A percentile compares a stretch with the other conserved stretches of the same genome.
Conservation (phyloP, 2,797 vertebrate species). For the Orientallactaga sibirica region DNA sequence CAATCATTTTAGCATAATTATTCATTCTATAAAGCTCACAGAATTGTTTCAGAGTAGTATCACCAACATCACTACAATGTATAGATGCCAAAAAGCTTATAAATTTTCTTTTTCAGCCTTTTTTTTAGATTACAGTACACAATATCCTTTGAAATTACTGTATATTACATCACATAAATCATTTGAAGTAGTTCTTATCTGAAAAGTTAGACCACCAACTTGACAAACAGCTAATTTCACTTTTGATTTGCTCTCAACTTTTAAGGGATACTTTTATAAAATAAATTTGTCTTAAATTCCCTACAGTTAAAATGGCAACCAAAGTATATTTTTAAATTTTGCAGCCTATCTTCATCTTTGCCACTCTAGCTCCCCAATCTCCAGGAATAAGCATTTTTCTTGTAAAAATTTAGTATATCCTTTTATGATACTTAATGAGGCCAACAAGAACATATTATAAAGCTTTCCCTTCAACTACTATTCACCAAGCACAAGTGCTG, state of each 20-base stretch:
- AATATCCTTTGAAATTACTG: neutral
- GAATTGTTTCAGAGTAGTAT: neutral
- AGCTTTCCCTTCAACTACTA: neutral
- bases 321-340: neutral
- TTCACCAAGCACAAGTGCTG: neutral
- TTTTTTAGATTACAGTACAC: neutral
- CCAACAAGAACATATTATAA: neutral
- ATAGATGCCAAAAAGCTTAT: neutral
- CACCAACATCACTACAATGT: neutral
- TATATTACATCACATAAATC: neutral
- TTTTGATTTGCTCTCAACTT: slow-evolving; percentile 17
- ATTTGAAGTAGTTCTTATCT: neutral
- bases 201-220: neutral
- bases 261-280: neutral
- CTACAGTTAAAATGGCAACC: neutral
- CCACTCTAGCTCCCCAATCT: no score
- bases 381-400: no score
- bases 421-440: neutral
- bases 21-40: neutral
- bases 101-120: neutral
- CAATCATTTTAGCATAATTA: neutral
- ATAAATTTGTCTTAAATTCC: neutral
- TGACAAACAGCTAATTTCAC: neutral
- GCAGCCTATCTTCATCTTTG: neutral
- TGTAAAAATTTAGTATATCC: neutral